Evolutionary conservation across 2,113 vertebrate genomes (phyloP), one percentile per base, ranked within the genome.

Genomic region (Microcebus griseorufus): DNA sequence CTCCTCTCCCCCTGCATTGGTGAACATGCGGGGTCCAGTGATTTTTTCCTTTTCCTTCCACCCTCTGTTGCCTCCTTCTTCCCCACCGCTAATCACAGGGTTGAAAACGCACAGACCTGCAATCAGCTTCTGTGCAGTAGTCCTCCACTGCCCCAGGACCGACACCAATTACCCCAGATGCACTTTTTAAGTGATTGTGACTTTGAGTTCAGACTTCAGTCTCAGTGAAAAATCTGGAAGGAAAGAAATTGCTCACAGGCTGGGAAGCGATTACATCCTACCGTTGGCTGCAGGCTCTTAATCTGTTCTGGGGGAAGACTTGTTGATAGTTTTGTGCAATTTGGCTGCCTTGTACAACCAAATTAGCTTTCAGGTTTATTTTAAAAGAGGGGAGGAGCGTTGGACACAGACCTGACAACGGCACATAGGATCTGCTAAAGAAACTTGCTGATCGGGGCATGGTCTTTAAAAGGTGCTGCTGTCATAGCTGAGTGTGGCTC

Each of bases 331-430:
- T 92, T 58, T 80, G 60, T 76, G 48, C 60, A 48, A 16, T 76
- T 83, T 84, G 88, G 80, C 69, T 48, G 42, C 60, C 53, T 84
- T 65, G 6, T 48, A 20, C 25, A 81, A 80, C 34, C 14, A 75
- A 83, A 62, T 62, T 58, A 70, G 90, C 73, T 67, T 75, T 83
- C 29, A 37, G 27, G 37, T 93, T 96, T 93, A 58, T 92, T 97
- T 94, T 83, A 58, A 92, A 83, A n/a, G 39, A 3, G 6, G 42
- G 37, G 60, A 51, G 39, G 90, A 70, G 27, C 55, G 12, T 58
- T 1, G 1, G 45, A 70, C n/a, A 42, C 14, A 81, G 83, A 60
- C 42, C 20, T 62, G 76, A 80, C 67, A 10, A 37, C 29, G 27
- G 34, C 29, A 5, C 25, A 23, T 5, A 34, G 62, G 51, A 62